Base-by-base conservation (phyloP, 2,113 vertebrate species). In the Calonectris borealis region DNA sequence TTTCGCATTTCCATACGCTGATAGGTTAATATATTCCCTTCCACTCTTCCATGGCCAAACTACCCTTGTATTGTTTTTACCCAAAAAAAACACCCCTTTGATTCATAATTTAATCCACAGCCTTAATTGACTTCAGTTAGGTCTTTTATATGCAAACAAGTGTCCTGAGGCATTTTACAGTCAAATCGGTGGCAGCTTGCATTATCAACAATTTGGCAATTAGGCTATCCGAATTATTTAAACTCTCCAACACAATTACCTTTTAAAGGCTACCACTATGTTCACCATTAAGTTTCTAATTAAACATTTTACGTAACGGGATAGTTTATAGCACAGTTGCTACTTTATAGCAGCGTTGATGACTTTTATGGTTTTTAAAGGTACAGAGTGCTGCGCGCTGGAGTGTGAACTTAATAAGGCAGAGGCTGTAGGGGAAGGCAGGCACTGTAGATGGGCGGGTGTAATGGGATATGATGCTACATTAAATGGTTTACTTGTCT, bases 271-370 rank as follows among this genome's bases (percentile, higher is more conserved):
- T 97, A 97, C 90, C 85, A 94, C 85, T 82, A 94, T 93, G 93
- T 94, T 98, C 79, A 73, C 94, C 96, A 97, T 95, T 97, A 98
- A 96, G 92, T 94, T 97, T 97, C 91, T 97, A 97, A 96, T 98
- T 97, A 97, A 97, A 97, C 88, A 86, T 94, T 93, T 97, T 96
- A 96, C 90, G 73, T 95, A 96, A 97, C 90, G 48, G 76, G 69
- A 96, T 95, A 65, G 93, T 95, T 97, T 95, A 81, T 86, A 27
- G 93, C 89, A 75, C 90, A 73, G 94, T 96, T 89, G 71, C 66
- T 89, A n/a, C 95, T 97, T 94, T 79, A 68, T 64, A 91, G 96
- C 95, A 16, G 78, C 36, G 9, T 25, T 95, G 96, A 90, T 94
- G 94, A 34, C 91, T 96, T 95, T 90, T 86, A 90, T 94, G 93